These are phyloP conservation scores for Blennius ocellaris DNA, from an alignment of 2,113 vertebrate genomes.

Conservation along the genomic window DNA sequence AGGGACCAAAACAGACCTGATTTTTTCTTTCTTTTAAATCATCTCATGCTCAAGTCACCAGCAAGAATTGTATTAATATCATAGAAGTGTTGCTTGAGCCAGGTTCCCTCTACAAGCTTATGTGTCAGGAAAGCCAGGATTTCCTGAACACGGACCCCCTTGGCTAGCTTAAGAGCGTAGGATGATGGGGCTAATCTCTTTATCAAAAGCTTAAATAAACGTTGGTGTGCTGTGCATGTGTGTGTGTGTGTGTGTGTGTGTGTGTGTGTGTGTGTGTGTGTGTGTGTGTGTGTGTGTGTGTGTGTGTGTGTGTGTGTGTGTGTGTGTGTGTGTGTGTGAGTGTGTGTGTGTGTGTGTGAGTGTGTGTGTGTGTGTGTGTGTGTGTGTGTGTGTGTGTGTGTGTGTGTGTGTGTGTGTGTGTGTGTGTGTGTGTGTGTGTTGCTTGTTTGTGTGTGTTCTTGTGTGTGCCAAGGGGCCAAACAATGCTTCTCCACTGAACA, in stretches of 20 bases:
- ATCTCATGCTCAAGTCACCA: conserved; percentile 15
- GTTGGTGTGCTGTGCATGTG: conserved; percentile 40
- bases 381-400: conserved; percentile 43
- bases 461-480: conserved; percentile 65
- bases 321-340: conserved; percentile 45
- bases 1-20: background rate
- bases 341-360: conserved; percentile 47
- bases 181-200: conserved; percentile 84
- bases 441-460: conserved; percentile 50
- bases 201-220: conserved; percentile 86
- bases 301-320: conserved; percentile 51
- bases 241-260: conserved; percentile 43
- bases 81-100: conserved; percentile 31
- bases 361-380: conserved; percentile 45
- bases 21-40: background rate
- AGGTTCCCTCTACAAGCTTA: conserved; percentile 46
- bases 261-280: conserved; percentile 53
- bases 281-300: conserved; percentile 41
- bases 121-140: conserved; percentile 75
- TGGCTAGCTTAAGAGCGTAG: conserved; percentile 65
- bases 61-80: conserved; percentile 31
- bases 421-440: conserved; percentile 40
- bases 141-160: conserved; percentile 78
- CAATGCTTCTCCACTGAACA: conserved; percentile 67
- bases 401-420: conserved; percentile 43